Percentiles rank a stretch among this genome's conserved stretches.
phyloP scores from a whole-genome alignment of 2,888 invertebrate genomes.

The Pristionchus japonicus region DNA sequence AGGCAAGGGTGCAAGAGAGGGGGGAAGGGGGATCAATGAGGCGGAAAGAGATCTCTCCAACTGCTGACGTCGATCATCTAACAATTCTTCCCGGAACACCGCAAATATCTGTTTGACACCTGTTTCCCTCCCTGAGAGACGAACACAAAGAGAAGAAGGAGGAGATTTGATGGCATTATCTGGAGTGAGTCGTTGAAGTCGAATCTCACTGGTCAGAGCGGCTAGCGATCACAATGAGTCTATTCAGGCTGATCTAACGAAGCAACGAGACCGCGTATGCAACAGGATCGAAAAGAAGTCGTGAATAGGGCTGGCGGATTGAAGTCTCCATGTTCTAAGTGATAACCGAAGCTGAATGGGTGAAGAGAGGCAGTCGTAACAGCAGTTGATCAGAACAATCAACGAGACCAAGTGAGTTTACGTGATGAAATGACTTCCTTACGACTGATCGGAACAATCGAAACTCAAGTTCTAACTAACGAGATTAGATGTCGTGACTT shows the following conservation, averaged over 20 bases:
- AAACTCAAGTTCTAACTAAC: not conserved
- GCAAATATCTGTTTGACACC: constrained; percentile 37
- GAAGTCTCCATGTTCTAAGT: too few species aligned
- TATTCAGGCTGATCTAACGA: too few species aligned
- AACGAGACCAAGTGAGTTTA: not conserved
- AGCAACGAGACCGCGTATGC: too few species aligned
- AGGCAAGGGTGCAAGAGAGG: not conserved
- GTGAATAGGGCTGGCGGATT: too few species aligned
- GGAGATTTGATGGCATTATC: not conserved
- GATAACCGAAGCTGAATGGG: too few species aligned
- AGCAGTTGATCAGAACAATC: too few species aligned
- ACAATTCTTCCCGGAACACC: constrained; percentile 14
- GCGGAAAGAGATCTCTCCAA: not conserved
- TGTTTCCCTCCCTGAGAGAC: not conserved
- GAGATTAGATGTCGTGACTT: too few species aligned
- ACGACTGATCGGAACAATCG: not conserved
- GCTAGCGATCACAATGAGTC: too few species aligned
- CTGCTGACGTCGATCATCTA: not conserved
- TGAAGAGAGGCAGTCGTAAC: too few species aligned
- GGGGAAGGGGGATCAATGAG: not conserved
- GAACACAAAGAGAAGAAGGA: not conserved
- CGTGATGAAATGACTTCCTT: not conserved
- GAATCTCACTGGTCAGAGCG: too few species aligned
- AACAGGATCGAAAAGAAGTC: too few species aligned
- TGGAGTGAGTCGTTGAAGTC: too few species aligned